Conservation (phyloP, 1,140 invertebrate genomes). For the Atta colombica region DNA sequence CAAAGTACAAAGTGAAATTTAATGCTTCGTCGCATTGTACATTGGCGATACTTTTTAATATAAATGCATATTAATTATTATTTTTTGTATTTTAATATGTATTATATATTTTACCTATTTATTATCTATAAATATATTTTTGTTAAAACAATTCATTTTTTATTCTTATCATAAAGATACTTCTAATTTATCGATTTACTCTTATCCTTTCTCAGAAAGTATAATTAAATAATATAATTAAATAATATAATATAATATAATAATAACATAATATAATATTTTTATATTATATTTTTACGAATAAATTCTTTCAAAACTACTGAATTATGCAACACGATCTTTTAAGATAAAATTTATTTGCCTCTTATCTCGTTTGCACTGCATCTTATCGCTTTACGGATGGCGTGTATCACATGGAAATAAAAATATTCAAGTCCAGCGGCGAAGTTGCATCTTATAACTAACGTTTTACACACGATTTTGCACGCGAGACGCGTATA, state of each 20-base stretch:
- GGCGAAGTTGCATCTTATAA: slow-evolving; percentile 34
- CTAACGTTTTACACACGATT: slow-evolving; percentile 28
- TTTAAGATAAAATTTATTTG: slow-evolving; percentile 5
- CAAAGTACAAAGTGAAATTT: slow-evolving; percentile 19
- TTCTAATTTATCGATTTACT: background rate
- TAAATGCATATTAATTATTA: background rate
- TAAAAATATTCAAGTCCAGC: slow-evolving; percentile 25
- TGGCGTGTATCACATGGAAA: background rate
- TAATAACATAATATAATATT: background rate
- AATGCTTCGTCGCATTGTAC: background rate
- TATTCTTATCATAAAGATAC: too few relatives aligned
- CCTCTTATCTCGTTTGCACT: background rate
- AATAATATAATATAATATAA: too few relatives aligned
- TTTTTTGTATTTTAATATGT: too few relatives aligned
- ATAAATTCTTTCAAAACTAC: background rate
- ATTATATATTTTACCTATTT: too few relatives aligned
- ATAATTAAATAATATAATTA: too few relatives aligned
- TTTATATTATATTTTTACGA: slow-evolving; percentile 2
- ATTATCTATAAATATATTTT: background rate
- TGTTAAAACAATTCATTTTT: background rate
- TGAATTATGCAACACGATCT: background rate
- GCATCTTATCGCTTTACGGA: background rate
- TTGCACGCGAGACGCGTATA: background rate
- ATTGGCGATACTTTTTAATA: background rate
- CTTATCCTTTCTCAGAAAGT: background rate